Conservation (phyloP, 92 coral and sea anemone species). For the Montipora capitata region DNA sequence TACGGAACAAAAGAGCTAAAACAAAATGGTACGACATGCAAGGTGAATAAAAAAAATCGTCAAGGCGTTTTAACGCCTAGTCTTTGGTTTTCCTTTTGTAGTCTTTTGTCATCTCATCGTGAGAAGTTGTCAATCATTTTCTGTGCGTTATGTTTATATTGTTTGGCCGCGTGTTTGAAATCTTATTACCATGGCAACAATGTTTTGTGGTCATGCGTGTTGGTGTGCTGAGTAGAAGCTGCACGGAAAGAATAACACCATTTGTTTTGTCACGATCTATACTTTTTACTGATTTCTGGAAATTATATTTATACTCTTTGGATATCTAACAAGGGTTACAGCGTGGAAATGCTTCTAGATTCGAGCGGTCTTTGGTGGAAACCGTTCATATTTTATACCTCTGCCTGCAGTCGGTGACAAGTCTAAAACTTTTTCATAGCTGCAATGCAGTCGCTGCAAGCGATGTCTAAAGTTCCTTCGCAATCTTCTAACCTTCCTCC, state of each 20-base stretch:
- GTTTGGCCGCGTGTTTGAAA: too few species aligned
- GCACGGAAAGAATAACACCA: background rate
- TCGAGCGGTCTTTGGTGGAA: slow-evolving; percentile 19
- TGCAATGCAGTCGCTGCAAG: slow-evolving; percentile 82
- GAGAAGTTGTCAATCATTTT: too few species aligned
- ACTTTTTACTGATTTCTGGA: background rate
- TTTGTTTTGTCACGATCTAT: slow-evolving; percentile 25
- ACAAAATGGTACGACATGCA: too few species aligned
- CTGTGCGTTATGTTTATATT: too few species aligned
- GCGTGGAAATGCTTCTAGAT: slow-evolving; percentile 17
- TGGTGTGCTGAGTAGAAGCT: background rate
- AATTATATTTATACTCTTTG: background rate
- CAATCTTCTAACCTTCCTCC: slow-evolving; percentile 94
- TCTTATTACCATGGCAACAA: slow-evolving; percentile 51
- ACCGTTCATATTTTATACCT: slow-evolving; percentile 12
- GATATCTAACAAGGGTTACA: background rate
- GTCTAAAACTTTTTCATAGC: background rate
- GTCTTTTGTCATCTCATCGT: too few species aligned
- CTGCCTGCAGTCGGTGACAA: background rate
- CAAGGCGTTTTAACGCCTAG: too few species aligned
- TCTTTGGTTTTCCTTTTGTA: too few species aligned
- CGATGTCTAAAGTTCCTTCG: slow-evolving; percentile 88
- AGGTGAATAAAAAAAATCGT: too few species aligned
- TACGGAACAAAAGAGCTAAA: too few species aligned
- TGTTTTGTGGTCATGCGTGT: slow-evolving; percentile 65